A percentile compares a stretch with the other conserved stretches of the same genome.
phyloP scores from a whole-genome alignment of 37 sponge, comb jelly and placozoan genomes.

The Chondrilla cf. caribensis region DNA sequence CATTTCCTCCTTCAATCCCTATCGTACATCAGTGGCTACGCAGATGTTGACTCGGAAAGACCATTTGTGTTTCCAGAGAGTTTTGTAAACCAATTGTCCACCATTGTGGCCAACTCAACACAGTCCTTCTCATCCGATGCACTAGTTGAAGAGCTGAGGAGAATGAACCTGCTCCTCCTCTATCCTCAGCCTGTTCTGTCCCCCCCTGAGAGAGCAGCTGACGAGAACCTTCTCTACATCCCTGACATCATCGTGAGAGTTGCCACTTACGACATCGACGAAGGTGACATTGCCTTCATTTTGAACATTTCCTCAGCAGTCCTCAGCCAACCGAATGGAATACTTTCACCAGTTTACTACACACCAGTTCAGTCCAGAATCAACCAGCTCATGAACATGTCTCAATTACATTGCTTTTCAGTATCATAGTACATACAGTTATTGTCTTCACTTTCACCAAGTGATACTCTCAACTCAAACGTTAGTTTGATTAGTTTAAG shows the following conservation, averaged over 20 bases:
- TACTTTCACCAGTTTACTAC: too few species aligned
- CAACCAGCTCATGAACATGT: too few species aligned
- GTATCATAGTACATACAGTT: too few species aligned
- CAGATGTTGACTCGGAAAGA: neutral
- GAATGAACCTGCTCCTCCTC: neutral
- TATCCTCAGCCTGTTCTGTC: slow-evolving; percentile 18
- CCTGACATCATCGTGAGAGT: slow-evolving; percentile 5
- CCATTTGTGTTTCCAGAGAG: neutral
- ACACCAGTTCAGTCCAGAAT: too few species aligned
- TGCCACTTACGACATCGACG: neutral
- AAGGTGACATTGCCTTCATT: neutral
- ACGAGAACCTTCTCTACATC: neutral
- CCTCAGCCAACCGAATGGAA: too few species aligned
- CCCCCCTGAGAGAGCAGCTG: neutral
- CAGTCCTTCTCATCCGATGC: neutral
- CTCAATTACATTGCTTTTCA: too few species aligned
- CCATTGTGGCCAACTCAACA: neutral
- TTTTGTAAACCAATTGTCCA: neutral
- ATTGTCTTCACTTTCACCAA: too few species aligned
- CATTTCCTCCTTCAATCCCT: neutral
- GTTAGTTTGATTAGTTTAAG: too few species aligned
- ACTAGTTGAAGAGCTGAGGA: neutral
- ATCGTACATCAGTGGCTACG: neutral
- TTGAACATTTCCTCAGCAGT: neutral
- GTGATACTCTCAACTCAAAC: too few species aligned